Percentiles rank a stretch among this genome's conserved stretches.
Evolutionary conservation across 2,797 vertebrate genomes (phyloP).

Genomic region (Cetoscarus ocellatus): DNA sequence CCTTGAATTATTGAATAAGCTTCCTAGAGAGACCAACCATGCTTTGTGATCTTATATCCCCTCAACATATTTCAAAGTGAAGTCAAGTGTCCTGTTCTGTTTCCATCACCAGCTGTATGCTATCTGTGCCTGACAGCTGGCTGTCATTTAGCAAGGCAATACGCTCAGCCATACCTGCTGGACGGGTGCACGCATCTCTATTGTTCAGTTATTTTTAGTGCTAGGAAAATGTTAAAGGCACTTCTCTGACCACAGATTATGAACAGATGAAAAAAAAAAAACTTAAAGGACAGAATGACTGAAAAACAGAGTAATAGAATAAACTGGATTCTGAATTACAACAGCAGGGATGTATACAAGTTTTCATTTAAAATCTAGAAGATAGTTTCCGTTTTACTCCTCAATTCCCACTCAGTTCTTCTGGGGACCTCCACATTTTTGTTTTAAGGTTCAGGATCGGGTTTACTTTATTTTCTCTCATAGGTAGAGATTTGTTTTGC

Average conservation of each 20-base stretch:
- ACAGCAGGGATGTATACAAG: conserved; percentile 9
- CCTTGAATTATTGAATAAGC: conserved; percentile 70
- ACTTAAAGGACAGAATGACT: conserved; percentile 15
- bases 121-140: conserved; percentile 60
- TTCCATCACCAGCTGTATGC: conserved; percentile 33
- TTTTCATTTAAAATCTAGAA: conserved; percentile 1
- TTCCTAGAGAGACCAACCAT: conserved; percentile 54
- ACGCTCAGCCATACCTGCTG: conserved; percentile 47
- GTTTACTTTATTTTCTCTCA: too few species aligned
- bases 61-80: conserved; percentile 65
- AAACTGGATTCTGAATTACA: too few species aligned
- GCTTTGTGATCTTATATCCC: conserved; percentile 68
- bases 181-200: conserved; percentile 37
- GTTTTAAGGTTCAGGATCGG: too few species aligned
- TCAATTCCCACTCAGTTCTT: neutral
- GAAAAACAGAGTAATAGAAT: conserved; percentile 2
- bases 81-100: conserved; percentile 52
- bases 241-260: conserved; percentile 14
- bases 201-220: conserved; percentile 34
- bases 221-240: conserved; percentile 12
- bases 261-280: conserved; percentile 21
- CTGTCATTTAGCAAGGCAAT: conserved; percentile 51
- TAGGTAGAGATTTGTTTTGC: too few species aligned
- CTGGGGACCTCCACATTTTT: too few species aligned
- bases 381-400: neutral